Evolutionary conservation across 2,888 invertebrate species (phyloP).

Genomic region (Adelognathus sp.): DNA sequence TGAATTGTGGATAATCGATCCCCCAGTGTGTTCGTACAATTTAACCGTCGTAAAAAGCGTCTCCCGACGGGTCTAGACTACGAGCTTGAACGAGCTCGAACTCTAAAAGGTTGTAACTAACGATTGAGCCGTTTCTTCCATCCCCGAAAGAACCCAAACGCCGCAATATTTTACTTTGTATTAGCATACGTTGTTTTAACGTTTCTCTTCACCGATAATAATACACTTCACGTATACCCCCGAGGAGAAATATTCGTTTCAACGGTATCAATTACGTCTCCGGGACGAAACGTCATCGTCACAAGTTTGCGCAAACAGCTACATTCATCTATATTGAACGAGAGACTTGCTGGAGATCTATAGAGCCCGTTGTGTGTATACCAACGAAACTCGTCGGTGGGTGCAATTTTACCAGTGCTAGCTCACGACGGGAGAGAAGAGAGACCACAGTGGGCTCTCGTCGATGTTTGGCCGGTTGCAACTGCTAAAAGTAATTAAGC

Average conservation of each 20-base stretch:
- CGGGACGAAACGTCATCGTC: constrained; percentile 2
- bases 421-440: not conserved
- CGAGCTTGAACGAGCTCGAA: not conserved
- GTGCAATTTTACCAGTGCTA: constrained; percentile 10
- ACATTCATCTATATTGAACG: constrained; percentile 10
- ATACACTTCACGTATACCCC: not conserved
- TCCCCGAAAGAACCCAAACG: not conserved
- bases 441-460: not conserved
- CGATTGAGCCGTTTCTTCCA: constrained; percentile 39
- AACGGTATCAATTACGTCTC: constrained; percentile 21
- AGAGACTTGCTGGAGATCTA: not conserved
- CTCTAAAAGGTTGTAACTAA: constrained; percentile 17
- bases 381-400: not conserved
- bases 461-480: constrained; percentile 5
- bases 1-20: constrained; percentile 35
- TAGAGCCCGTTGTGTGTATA: not conserved
- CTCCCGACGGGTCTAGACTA: not conserved
- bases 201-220: not conserved
- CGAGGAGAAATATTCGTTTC: constrained; percentile 4
- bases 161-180: not conserved
- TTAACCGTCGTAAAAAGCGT: constrained; percentile 44
- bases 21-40: constrained; percentile 26
- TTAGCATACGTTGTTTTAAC: constrained; percentile 19
- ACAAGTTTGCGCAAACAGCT: not conserved
- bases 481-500: constrained; percentile 63